A percentile compares a stretch with the other conserved stretches of the same genome.
These are phyloP conservation scores for Prionailurus bengalensis DNA, from an alignment of 2,113 vertebrate genomes.

Conservation along the genomic window DNA sequence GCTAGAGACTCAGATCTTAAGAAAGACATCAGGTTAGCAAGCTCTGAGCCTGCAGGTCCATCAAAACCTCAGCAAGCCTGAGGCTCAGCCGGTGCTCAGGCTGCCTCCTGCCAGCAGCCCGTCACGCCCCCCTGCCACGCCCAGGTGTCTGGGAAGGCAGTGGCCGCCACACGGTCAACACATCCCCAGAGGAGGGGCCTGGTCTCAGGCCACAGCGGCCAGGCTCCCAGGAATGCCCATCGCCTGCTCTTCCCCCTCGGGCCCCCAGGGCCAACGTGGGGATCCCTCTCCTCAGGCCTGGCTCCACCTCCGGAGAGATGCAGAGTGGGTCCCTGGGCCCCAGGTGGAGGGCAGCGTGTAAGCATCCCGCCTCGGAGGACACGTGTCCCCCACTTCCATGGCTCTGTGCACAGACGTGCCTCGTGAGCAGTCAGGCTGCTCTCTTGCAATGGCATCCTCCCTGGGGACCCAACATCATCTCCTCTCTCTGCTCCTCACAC, in stretches of 20 bases:
- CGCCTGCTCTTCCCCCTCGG: background rate
- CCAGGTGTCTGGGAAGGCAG: background rate
- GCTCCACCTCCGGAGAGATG: rapidly evolving
- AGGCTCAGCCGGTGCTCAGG: background rate
- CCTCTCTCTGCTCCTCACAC: background rate
- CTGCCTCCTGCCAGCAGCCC: background rate
- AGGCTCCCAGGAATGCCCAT: background rate
- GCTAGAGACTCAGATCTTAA: background rate
- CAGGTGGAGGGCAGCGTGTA: background rate
- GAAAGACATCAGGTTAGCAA: background rate
- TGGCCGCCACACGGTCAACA: background rate
- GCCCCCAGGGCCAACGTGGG: background rate
- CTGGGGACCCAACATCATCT: rapidly evolving
- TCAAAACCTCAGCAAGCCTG: background rate
- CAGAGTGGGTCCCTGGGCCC: background rate
- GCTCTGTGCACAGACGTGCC: background rate
- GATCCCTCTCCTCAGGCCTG: background rate
- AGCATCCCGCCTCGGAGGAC: background rate
- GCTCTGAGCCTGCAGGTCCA: background rate
- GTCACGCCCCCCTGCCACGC: too few relatives aligned
- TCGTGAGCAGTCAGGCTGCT: background rate
- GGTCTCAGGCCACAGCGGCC: background rate
- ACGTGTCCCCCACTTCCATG: rapidly evolving
- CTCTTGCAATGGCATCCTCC: rapidly evolving
- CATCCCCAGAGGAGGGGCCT: background rate